These are phyloP conservation scores for Nomada ferruginata DNA, from an alignment of 2,888 invertebrate genomes.

Conservation along the genomic window DNA sequence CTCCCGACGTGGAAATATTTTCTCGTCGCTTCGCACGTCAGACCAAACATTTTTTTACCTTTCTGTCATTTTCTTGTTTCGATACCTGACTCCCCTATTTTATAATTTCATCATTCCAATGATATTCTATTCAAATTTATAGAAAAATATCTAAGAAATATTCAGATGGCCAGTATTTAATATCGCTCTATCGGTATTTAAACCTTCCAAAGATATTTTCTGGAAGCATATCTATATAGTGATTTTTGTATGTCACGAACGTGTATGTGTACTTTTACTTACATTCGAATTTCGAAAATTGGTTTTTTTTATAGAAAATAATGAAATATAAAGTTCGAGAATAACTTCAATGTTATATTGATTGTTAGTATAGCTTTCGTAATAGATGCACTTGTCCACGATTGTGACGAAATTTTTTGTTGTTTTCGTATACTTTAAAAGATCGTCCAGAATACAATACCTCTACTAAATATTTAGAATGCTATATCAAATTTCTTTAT, in stretches of 20 bases:
- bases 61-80: slow-evolving; percentile 46
- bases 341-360: neutral
- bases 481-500: neutral
- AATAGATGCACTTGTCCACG: too few species aligned
- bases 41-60: slow-evolving; percentile 45
- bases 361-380: neutral
- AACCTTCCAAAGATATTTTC: slow-evolving; percentile 53
- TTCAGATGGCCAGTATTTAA: neutral
- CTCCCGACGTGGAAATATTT: neutral
- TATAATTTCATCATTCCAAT: neutral
- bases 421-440: neutral
- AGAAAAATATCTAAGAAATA: neutral
- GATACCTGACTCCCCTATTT: slow-evolving; percentile 2
- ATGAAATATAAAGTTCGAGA: neutral
- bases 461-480: neutral
- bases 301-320: slow-evolving; percentile 4
- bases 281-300: neutral
- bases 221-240: slow-evolving; percentile 17
- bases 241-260: slow-evolving; percentile 10
- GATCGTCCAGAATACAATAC: neutral
- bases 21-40: slow-evolving; percentile 25
- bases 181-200: slow-evolving; percentile 20
- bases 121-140: neutral
- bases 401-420: neutral
- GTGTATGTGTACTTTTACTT: neutral